phyloP scores from a whole-genome alignment of 2,113 vertebrate species.

The Xiphorhynchus elegans region DNA sequence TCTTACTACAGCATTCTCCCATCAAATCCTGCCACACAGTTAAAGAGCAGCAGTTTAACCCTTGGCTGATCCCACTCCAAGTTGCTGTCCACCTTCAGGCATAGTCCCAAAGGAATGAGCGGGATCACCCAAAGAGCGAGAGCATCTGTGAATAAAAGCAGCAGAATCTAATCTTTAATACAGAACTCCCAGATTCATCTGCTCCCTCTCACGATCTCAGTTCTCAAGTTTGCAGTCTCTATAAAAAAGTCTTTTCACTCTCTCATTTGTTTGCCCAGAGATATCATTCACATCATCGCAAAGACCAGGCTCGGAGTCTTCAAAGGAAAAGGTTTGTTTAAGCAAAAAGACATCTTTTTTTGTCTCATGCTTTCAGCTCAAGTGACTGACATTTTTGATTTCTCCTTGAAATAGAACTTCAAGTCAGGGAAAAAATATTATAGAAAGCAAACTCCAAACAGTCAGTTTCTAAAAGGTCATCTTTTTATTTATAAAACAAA shows the following conservation, averaged over 20 bases:
- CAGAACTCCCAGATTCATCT: neutral
- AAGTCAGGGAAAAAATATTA: neutral
- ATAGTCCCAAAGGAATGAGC: neutral
- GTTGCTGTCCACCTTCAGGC: neutral
- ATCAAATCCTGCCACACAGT: neutral
- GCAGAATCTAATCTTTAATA: neutral
- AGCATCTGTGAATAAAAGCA: neutral
- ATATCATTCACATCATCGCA: neutral
- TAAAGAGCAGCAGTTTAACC: neutral
- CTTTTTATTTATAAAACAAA: neutral
- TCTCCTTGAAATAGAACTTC: constrained; percentile 1
- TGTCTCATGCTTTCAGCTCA: neutral
- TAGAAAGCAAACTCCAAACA: neutral
- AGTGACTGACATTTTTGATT: neutral
- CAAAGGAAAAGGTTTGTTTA: constrained; percentile 35
- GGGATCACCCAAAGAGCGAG: neutral
- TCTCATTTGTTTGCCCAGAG: neutral
- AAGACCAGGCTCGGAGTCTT: constrained; percentile 10
- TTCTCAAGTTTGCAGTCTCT: neutral
- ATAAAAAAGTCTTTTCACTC: neutral
- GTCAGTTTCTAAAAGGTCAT: neutral
- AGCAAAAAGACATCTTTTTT: neutral
- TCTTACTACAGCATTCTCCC: neutral
- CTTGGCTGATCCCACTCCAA: neutral
- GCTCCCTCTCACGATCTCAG: neutral